Evolutionary conservation across 2,888 invertebrate species (phyloP).

Genomic region (Netelia fuscicornis): DNA sequence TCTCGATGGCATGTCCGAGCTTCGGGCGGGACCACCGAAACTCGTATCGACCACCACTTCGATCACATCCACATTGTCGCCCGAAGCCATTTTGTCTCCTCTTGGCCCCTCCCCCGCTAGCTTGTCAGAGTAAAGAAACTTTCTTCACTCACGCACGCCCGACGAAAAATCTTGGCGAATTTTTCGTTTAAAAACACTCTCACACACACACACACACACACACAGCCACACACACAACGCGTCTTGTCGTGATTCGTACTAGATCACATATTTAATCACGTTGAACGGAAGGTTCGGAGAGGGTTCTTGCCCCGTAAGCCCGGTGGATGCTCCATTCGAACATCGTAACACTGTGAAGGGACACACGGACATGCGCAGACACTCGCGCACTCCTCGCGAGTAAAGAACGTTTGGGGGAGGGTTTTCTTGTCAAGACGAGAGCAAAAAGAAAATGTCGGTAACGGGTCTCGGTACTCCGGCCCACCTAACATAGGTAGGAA

Average conservation of each 20-base stretch:
- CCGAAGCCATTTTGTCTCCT: slow-evolving; percentile 91
- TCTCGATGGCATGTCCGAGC: slow-evolving; percentile 87
- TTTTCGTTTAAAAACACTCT: slow-evolving; percentile 37
- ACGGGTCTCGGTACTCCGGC: slow-evolving; percentile 68
- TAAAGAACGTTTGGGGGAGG: background rate
- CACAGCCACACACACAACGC: background rate
- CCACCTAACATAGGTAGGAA: slow-evolving; percentile 67
- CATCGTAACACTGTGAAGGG: slow-evolving; percentile 33
- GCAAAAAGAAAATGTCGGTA: slow-evolving; percentile 51
- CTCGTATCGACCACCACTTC: slow-evolving; percentile 91
- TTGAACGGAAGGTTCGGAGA: slow-evolving; percentile 22
- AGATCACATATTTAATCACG: slow-evolving; percentile 50
- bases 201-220: background rate
- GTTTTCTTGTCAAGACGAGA: slow-evolving; percentile 15
- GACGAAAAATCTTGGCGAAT: slow-evolving; percentile 64
- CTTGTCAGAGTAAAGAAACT: slow-evolving; percentile 28
- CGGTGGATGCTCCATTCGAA: slow-evolving; percentile 44
- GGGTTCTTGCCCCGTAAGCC: slow-evolving; percentile 40
- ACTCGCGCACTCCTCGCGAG: background rate
- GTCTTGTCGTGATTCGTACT: slow-evolving; percentile 9
- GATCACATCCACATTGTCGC: slow-evolving; percentile 92
- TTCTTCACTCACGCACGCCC: background rate
- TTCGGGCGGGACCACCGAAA: slow-evolving; percentile 77
- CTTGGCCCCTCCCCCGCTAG: slow-evolving; percentile 68
- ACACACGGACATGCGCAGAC: background rate